A percentile compares a stretch with the other conserved stretches of the same genome.
These are phyloP conservation scores for Choloepus didactylus DNA, from an alignment of 2,797 vertebrate species.

Conservation along the genomic window DNA sequence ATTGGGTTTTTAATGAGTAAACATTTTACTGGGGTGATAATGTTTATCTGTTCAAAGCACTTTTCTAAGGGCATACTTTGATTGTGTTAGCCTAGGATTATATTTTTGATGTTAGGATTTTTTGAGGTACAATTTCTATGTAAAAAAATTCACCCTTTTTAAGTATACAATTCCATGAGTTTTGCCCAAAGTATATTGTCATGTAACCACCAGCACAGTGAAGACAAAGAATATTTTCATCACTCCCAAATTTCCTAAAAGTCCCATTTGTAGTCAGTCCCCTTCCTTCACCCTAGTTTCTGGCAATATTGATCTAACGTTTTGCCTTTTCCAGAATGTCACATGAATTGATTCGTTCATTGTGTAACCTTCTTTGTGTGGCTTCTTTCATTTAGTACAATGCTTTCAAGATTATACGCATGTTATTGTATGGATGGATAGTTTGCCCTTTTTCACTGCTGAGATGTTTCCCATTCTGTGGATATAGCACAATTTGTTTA, in stretches of 20 bases:
- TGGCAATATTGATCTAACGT: background rate
- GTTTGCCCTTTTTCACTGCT: background rate
- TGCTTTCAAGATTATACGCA: background rate
- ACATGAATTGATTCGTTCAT: background rate
- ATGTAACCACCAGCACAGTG: background rate
- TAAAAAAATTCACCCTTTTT: background rate
- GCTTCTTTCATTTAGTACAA: background rate
- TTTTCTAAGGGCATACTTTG: background rate
- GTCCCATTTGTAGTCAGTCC: background rate
- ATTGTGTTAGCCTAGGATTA: background rate
- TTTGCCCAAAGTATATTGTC: background rate
- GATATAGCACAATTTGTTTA: background rate
- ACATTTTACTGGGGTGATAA: background rate
- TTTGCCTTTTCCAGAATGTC: background rate
- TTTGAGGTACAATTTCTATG: background rate
- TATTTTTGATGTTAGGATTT: background rate
- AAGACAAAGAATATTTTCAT: background rate
- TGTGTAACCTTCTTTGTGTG: background rate
- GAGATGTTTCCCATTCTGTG: conserved; percentile 24
- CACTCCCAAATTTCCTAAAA: background rate
- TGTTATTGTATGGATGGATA: background rate
- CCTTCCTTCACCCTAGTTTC: background rate
- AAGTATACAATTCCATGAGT: background rate
- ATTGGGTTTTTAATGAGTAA: background rate
- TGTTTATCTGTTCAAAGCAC: background rate